Evolutionary conservation across 2,113 vertebrate species (phyloP).

Genomic region (Gavia stellata): DNA sequence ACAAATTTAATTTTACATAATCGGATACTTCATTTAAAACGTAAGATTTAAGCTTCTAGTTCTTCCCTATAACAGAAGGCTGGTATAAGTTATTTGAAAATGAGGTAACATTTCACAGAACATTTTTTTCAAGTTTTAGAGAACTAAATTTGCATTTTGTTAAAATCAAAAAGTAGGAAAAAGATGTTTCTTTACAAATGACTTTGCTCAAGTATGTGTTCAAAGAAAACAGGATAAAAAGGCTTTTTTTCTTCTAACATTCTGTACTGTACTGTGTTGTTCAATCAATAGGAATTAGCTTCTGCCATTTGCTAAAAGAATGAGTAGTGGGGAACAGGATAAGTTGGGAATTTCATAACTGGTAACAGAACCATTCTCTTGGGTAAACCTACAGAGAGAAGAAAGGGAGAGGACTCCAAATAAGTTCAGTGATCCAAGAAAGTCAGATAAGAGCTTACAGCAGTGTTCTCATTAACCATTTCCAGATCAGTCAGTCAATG

Average conservation of each 20-base stretch:
- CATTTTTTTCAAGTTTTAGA: conserved; percentile 96
- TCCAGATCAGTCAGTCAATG: conserved; percentile 71
- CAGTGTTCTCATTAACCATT: conserved; percentile 71
- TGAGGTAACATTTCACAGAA: conserved; percentile 99
- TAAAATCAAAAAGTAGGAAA: conserved; percentile 87
- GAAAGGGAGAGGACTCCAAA: conserved; percentile 92
- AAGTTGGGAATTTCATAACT: conserved; percentile 99
- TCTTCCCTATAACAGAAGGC: conserved; percentile 83
- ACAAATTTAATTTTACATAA: conserved; percentile 90
- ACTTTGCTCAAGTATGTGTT: conserved; percentile 83
- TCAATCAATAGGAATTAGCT: conserved; percentile 75
- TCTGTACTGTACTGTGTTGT: conserved; percentile 79
- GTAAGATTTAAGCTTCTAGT: conserved; percentile 76
- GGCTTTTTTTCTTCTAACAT: conserved; percentile 82
- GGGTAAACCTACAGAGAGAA: conserved; percentile 97
- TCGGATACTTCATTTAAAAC: conserved; percentile 80
- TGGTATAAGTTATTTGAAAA: conserved; percentile 89
- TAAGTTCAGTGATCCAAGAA: conserved; percentile 81
- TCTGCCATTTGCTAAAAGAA: conserved; percentile 95
- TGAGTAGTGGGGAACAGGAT: conserved; percentile 96
- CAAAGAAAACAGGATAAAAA: conserved; percentile 81
- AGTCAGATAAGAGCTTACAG: conserved; percentile 71
- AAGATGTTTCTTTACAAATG: conserved; percentile 86
- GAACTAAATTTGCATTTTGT: conserved; percentile 89
- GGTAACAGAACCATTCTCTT: conserved; percentile 99